Percentiles rank a stretch among this genome's conserved stretches.
Evolutionary conservation across 1,140 invertebrate species (phyloP).

Genomic region (Probaryconus sp.): DNA sequence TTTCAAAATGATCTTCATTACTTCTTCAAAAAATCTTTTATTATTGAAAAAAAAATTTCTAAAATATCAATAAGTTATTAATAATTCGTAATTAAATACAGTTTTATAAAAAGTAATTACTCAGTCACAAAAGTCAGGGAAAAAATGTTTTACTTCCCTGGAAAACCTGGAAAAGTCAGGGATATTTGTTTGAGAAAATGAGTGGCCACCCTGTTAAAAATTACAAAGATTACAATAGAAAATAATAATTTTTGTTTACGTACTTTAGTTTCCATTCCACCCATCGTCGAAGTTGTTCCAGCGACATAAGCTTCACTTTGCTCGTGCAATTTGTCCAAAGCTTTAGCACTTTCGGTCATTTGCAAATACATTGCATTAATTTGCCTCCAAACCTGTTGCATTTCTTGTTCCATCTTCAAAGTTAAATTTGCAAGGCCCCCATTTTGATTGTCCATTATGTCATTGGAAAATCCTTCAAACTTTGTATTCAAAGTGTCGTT

Average conservation of each 20-base stretch:
- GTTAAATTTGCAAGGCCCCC: slow-evolving; percentile 86
- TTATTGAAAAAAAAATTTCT: no score
- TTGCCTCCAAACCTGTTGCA: slow-evolving; percentile 89
- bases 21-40: no score
- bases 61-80: no score
- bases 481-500: slow-evolving; percentile 84
- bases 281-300: slow-evolving; percentile 88
- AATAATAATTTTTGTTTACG: slow-evolving; percentile 4
- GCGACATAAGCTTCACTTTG: slow-evolving; percentile 90
- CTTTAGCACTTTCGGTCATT: slow-evolving; percentile 85
- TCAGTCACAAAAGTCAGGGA: no score
- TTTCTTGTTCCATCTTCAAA: slow-evolving; percentile 87
- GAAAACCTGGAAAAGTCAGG: no score
- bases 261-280: slow-evolving; percentile 88
- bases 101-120: no score
- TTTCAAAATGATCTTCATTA: no score
- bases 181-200: no score
- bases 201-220: no score
- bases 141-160: no score
- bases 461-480: slow-evolving; percentile 84
- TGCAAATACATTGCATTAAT: slow-evolving; percentile 93
- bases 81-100: no score
- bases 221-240: slow-evolving; percentile 14
- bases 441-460: slow-evolving; percentile 86
- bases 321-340: slow-evolving; percentile 86